phyloP scores from a whole-genome alignment of 1,140 invertebrate species.

The Coenobita brevimanus region DNA sequence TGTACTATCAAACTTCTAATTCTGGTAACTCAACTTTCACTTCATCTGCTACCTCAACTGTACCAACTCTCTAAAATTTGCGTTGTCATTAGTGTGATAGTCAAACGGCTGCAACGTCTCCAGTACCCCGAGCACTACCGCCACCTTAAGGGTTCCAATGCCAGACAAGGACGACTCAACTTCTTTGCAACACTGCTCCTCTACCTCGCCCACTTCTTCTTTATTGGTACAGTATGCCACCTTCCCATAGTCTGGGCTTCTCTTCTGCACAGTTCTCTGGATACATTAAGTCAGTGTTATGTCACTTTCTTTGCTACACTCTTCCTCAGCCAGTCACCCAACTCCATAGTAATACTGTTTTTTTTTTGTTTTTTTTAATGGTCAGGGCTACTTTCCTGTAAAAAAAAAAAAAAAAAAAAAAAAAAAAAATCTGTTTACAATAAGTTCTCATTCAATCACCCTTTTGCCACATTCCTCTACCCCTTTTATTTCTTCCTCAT shows the following conservation, averaged over 20 bases:
- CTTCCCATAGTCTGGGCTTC: background rate
- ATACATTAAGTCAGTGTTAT: background rate
- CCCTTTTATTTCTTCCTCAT: too few species aligned
- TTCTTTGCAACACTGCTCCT: slow-evolving; percentile 49
- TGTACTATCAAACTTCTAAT: background rate
- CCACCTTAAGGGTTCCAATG: background rate
- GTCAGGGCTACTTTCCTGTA: too few species aligned
- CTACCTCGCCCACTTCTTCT: slow-evolving; percentile 45
- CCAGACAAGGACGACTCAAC: slow-evolving; percentile 50
- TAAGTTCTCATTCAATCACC: too few species aligned
- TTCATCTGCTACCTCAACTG: background rate
- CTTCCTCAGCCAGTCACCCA: background rate
- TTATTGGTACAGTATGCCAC: slow-evolving; percentile 38
- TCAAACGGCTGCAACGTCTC: slow-evolving; percentile 36
- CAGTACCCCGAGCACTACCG: slow-evolving; percentile 9
- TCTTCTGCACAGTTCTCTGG: background rate
- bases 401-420: too few species aligned
- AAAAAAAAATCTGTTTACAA: too few species aligned
- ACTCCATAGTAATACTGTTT: too few species aligned
- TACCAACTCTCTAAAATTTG: background rate
- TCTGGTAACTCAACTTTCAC: background rate
- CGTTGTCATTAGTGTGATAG: background rate
- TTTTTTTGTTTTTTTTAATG: too few species aligned
- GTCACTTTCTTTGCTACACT: background rate
- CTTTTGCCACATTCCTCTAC: too few species aligned